Evolutionary conservation across 1,140 invertebrate genomes (phyloP), one percentile per base, ranked within the genome.

Genomic region (Charaxes varanes): DNA sequence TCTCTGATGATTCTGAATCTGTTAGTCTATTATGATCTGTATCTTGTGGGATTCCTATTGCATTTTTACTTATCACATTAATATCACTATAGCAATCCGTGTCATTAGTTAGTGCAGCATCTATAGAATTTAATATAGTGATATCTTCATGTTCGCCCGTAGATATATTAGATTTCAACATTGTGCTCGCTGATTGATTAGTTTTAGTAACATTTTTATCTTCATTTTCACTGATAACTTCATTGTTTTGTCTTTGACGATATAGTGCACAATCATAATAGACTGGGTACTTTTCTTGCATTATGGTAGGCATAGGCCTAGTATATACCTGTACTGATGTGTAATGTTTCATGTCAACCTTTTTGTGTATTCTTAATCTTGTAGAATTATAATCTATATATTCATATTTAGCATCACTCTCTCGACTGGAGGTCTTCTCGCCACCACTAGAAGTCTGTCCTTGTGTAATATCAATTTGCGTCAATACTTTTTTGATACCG

Each of bases 181-280:
- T n/a, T n/a, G n/a, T n/a, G n/a, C n/a, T n/a, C n/a, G n/a, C n/a
- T n/a, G n/a, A n/a, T n/a, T n/a, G n/a, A n/a, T n/a, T n/a, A n/a
- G n/a, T n/a, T n/a, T 5, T 31, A 4, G n/a, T 4, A 10, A 16
- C 8, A 6, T 8, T 17, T 2, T 3, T 17, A 10, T 31, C 2
- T 6, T 1, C 4, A 1, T 28, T 2, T 2, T 28, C 26, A 28
- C 2, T n/a, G 7, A 28, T 14, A 28, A 15, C 15, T 7, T 28
- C 13, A 28, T 23, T 8, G 12, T 49, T 53, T 19, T 43, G 53
- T 27, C 65, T 55, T 4, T 23, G 30, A 28, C 53, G 43, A 37
- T 67, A 72, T 10, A 79, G 50, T 35, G 66, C 64, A 37, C 78
- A 79, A 35, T 72, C 50, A 43, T 71, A 53, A 49, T 64, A 74